Evolutionary conservation across 2,888 invertebrate species (phyloP).

Genomic region (Papilio gigon): DNA sequence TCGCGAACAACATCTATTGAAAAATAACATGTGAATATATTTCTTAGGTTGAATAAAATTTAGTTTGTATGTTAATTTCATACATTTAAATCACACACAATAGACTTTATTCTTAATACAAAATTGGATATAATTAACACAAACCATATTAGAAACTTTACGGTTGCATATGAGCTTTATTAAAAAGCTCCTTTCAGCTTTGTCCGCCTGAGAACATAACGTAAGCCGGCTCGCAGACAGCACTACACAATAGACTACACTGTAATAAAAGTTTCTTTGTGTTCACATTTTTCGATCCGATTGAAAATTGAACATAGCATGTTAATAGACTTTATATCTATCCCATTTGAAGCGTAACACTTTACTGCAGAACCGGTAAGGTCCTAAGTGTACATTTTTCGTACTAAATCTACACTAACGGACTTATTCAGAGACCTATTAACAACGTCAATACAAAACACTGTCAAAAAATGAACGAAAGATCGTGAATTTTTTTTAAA

Average conservation of each 20-base stretch:
- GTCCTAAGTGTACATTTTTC: too few relatives aligned
- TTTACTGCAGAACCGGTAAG: too few relatives aligned
- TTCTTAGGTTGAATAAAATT: not conserved
- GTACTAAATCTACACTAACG: too few relatives aligned
- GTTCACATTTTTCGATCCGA: constrained; percentile 28
- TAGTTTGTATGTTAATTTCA: not conserved
- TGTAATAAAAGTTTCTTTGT: constrained; percentile 39
- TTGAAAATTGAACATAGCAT: constrained; percentile 24
- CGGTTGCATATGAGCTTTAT: constrained; percentile 30
- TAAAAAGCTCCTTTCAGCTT: constrained; percentile 22
- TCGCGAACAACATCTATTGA: too few relatives aligned
- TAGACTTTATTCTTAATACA: not conserved
- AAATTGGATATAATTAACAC: not conserved
- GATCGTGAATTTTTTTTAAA: too few relatives aligned
- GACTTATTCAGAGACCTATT: too few relatives aligned
- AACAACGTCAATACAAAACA: too few relatives aligned
- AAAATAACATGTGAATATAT: too few relatives aligned
- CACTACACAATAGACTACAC: constrained; percentile 24
- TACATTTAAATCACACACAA: not conserved
- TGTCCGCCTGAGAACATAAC: constrained; percentile 18
- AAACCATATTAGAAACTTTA: constrained; percentile 10
- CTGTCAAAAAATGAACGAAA: too few relatives aligned
- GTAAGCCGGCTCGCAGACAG: constrained; percentile 33
- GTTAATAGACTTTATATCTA: not conserved
- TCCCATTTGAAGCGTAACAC: not conserved